These are phyloP conservation scores for Sparidentex hasta DNA, from an alignment of 2,797 vertebrate species.

Conservation along the genomic window DNA sequence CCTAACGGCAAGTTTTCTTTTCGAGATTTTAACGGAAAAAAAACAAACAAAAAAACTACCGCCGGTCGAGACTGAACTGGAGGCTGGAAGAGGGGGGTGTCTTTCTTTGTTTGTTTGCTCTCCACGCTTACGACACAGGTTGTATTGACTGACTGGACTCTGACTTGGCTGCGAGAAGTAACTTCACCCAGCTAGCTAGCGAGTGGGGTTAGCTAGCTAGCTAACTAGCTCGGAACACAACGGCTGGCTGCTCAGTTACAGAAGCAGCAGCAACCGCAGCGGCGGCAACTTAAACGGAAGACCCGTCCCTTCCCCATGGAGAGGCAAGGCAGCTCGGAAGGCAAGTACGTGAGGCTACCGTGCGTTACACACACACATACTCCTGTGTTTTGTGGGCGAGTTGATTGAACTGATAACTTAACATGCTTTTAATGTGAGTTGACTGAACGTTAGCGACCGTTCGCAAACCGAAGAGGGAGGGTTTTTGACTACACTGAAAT, in stretches of 20 bases:
- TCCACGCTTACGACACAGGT: background rate
- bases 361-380: too few relatives aligned
- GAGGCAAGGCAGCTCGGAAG: slow-evolving; percentile 25
- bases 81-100: too few relatives aligned
- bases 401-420: background rate
- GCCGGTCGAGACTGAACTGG: background rate
- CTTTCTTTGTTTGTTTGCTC: background rate
- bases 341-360: slow-evolving; percentile 17
- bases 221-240: slow-evolving; percentile 28
- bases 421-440: background rate
- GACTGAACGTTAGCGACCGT: background rate
- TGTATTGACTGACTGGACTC: slow-evolving; percentile 14
- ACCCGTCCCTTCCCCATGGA: slow-evolving; percentile 21
- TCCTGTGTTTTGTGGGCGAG: background rate
- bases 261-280: background rate
- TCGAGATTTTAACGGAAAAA: background rate
- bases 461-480: background rate
- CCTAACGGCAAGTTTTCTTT: background rate
- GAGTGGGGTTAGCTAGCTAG: slow-evolving; percentile 26
- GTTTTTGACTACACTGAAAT: background rate
- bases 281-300: slow-evolving; percentile 35
- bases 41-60: background rate
- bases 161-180: slow-evolving; percentile 5
- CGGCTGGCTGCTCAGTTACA: slow-evolving; percentile 6
- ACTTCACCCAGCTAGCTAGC: slow-evolving; percentile 42